Evolutionary conservation across 2,113 vertebrate species (phyloP), one percentile per base, ranked within the genome.

Genomic region (Rhabdomys dilectus): DNA sequence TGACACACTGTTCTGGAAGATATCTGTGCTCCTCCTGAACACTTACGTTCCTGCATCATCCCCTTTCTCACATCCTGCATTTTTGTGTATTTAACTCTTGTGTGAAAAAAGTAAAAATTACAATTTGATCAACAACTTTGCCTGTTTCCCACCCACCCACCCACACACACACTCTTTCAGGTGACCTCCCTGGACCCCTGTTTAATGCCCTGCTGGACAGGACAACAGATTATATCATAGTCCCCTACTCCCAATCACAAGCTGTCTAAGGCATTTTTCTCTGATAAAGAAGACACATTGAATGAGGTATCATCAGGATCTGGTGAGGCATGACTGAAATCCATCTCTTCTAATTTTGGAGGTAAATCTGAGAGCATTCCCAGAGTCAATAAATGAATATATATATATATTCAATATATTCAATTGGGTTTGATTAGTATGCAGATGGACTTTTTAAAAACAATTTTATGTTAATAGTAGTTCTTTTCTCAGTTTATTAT

Each of bases 291-390:
- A 39, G 99, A 99, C 98, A 99, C 98, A 93, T 98, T 99, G 98
- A 98, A 98, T 98, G 97, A 99, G 98, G 98, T 99, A 99, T 99
- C 98, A 91, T 98, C 98, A 53, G 98, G 98, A 92, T 99, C 99
- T 98, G 98, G 98, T 60, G 98, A 99, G 34, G 98, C 98, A 76
- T 98, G 98, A 94, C 98, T 99, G 98, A 98, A 98, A 97, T 99
- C 99, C 99, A 99, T 99, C 98, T 99, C 99, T 98, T 99, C 99
- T 97, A 99, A 98, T 95, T 99, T 99, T 95, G 99, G 99, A 99
- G 99, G 99, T 99, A 99, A 99, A 98, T 99, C 99, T 98, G 99
- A 99, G 93, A 99, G 99, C 97, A 99, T 99, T 96, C 99, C 99
- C 99, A 99, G 62, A 6, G 42, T 96, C n/a, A 68, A 77, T 51